phyloP scores from a whole-genome alignment of 2,113 vertebrate species.

The Xiphophorus maculatus region DNA sequence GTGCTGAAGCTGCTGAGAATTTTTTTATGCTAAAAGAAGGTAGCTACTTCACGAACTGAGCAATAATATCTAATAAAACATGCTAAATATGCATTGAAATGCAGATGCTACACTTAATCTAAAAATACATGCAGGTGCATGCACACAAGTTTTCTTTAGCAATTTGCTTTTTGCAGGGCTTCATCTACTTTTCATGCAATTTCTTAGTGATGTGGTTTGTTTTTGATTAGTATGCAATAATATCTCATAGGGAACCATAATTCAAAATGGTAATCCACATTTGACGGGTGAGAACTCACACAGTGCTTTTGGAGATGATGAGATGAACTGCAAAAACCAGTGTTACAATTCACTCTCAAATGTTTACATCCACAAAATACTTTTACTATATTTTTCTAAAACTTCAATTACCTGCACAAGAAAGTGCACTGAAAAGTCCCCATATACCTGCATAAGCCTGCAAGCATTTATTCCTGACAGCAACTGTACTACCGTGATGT shows the following conservation, averaged over 20 bases:
- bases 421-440: background rate
- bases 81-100: too few species aligned
- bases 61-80: constrained; percentile 2
- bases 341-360: background rate
- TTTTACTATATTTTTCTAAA: too few species aligned
- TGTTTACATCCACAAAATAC: too few species aligned
- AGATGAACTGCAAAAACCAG: background rate
- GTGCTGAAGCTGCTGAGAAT: constrained; percentile 52
- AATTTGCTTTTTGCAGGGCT: background rate
- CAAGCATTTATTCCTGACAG: background rate
- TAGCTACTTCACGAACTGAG: constrained; percentile 10
- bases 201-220: background rate
- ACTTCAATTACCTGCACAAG: too few species aligned
- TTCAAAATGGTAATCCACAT: background rate
- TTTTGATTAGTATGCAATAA: background rate
- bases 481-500: background rate
- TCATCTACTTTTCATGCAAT: background rate
- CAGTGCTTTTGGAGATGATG: background rate
- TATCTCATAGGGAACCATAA: background rate
- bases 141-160: background rate
- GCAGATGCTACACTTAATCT: background rate
- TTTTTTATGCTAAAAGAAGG: constrained; percentile 17
- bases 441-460: background rate
- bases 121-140: background rate
- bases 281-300: background rate